Conservation (phyloP, 2,888 invertebrate species). For the Biston stratarius region DNA sequence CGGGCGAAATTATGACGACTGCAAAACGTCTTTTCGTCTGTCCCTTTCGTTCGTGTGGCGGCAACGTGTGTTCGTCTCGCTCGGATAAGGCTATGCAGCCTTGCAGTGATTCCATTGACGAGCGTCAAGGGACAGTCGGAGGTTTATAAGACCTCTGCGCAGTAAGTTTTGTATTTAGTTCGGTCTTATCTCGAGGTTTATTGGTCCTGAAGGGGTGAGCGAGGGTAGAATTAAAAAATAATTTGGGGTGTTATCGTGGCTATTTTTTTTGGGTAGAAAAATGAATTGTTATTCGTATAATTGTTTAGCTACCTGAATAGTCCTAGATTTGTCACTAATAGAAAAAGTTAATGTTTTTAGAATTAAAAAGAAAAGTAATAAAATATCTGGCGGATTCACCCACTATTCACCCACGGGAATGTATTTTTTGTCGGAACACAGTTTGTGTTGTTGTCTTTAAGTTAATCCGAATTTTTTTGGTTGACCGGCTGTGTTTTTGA, state of each 20-base stretch:
- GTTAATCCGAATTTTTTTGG: no score
- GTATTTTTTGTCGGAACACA: no score
- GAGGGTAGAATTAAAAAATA: conserved; percentile 62
- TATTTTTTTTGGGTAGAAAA: conserved; percentile 1
- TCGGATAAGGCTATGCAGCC: conserved; percentile 61
- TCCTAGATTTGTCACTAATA: no score
- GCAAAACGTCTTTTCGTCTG: conserved; percentile 73
- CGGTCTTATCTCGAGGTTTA: conserved; percentile 68
- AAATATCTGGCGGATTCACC: no score
- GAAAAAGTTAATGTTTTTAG: no score
- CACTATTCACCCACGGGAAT: no score
- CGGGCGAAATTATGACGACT: conserved; percentile 87
- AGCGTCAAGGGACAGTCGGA: conserved; percentile 64
- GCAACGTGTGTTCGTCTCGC: conserved; percentile 46
- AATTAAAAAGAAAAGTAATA: no score
- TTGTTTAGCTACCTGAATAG: no score
- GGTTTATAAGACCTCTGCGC: conserved; percentile 73
- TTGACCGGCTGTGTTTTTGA: no score
- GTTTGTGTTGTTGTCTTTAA: no score
- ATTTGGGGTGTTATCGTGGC: conserved; percentile 39
- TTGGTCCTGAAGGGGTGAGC: conserved; percentile 58
- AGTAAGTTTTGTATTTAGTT: conserved; percentile 71
- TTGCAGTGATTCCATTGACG: conserved; percentile 77
- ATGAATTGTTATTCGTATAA: no score
- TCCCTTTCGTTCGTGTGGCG: conserved; percentile 54